These are phyloP conservation scores for Microcaecilia unicolor DNA, from an alignment of 2,797 vertebrate genomes.

Conservation along the genomic window DNA sequence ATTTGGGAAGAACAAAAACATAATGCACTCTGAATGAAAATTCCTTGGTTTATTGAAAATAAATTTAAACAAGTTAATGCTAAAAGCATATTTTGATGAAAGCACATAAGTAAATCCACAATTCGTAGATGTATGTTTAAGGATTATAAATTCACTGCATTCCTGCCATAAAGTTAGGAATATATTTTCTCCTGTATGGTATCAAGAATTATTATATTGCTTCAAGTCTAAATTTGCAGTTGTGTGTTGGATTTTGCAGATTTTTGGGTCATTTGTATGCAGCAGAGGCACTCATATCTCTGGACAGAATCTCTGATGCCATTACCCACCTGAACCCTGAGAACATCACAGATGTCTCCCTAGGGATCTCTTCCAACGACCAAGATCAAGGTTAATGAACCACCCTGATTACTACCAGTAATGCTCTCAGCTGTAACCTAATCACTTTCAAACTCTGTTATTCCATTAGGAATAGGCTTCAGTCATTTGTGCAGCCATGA, in stretches of 20 bases:
- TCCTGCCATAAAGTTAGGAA: no score
- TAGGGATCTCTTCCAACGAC: constrained; percentile 82
- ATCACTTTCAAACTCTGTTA: neutral
- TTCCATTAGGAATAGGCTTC: neutral
- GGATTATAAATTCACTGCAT: no score
- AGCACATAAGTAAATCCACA: no score
- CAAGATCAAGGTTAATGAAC: constrained; percentile 85
- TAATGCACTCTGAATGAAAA: no score
- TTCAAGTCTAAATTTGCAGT: constrained; percentile 7
- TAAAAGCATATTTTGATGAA: no score
- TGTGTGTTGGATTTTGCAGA: constrained; percentile 49
- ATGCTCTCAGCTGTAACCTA: constrained; percentile 22
- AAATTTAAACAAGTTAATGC: no score
- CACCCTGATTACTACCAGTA: constrained; percentile 25
- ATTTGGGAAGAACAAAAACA: no score
- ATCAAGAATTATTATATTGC: neutral
- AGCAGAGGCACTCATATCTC: constrained; percentile 93
- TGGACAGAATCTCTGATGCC: constrained; percentile 96
- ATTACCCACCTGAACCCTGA: constrained; percentile 94
- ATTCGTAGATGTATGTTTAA: no score
- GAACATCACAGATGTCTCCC: constrained; percentile 89
- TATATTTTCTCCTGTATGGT: no score
- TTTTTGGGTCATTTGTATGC: constrained; percentile 96
- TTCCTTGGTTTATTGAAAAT: no score
- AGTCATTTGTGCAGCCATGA: no score